Evolutionary conservation across 2,888 invertebrate species (phyloP), one percentile per base, ranked within the genome.

Genomic region (Eupeodes latifasciatus): DNA sequence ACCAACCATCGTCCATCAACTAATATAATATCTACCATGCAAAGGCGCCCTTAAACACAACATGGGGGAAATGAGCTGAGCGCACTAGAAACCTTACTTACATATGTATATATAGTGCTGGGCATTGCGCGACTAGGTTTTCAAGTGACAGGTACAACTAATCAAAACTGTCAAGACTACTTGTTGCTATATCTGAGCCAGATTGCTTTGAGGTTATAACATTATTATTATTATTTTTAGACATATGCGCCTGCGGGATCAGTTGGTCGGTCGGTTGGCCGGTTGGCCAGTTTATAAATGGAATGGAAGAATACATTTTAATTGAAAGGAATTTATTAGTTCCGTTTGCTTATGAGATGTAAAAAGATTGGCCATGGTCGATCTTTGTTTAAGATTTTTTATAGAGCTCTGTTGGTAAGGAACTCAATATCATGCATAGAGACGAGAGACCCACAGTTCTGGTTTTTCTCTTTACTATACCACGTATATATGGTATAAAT

Each of bases 271-370:
- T 16, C 27, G 27, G 27, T 27, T 27, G 27, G 27, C 69, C 34
- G 66, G 55, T 47, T 19, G 78, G 49, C 19, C 77, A 51, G 40
- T 16, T 53, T 51, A 19, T n/a, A 69, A 59, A 47, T 78, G 67
- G 61, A 55, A 80, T 78, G 67, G 61, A 55, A 80, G 80, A 83
- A 87, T 77, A 81, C 80, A 80, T 77, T 87, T 83, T 83, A 87
- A 87, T 81, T 87, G 83, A 83, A 87, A 77, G 83, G 87, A 83
- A 87, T 87, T 87, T 83, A 87, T 87, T 87, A 87, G 87, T 87
- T 87, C 87, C 87, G 83, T 76, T 74, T 44, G 40, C 14, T 40
- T 40, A 5, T 40, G 40, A 40, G 40, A 40, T 40, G 19, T 71
- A 72, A 55, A 49, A 53, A 72, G 77, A 74, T 75, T 78, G 69